Evolutionary conservation across 2,888 invertebrate genomes (phyloP), one percentile per base, ranked within the genome.

Genomic region (Ceraclea dissimilis): DNA sequence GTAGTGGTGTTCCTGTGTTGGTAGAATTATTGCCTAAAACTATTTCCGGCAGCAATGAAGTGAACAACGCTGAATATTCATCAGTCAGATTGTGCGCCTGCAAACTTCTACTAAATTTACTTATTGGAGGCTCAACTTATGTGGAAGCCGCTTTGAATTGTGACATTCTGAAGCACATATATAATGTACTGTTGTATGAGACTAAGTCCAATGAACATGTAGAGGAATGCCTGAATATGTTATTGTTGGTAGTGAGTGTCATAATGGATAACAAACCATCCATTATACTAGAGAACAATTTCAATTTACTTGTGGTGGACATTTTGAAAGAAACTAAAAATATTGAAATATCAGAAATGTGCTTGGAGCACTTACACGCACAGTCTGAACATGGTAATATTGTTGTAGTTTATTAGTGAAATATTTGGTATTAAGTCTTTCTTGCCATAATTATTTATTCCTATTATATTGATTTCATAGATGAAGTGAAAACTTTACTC

Each of bases 41-140:
- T 13, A 44, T 60, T 22, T 18, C 53, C 31, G 56, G 56, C 22
- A 33, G 49, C 51, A 18, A 51, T 17, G 51, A 58, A 46, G 21
- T 33, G n/a, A 46, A 44, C 20, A 46, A 26, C 18, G 33, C 47
- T 19, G 53, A 52, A 21, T 58, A 49, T 39, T 44, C 54, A 62
- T 78, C 72, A 73, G 85, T 71, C 70, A 86, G 64, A 80, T 81
- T 69, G 82, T 86, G 67, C 64, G 80, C 76, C 2, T 84, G 85
- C 64, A 93, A 93, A 61, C 82, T 88, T 56, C 73, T 93, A 48
- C 79, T 92, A 50, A 93, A 93, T 71, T 84, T 90, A 66, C 79
- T 88, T 49, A 83, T 88, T 61, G 87, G 86, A 16, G 87, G 89
- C 63, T 83, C 83, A 59, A 78, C 80, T 51, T 75, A 85, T 61